These are phyloP conservation scores for Planococcus citri DNA, from an alignment of 1,140 invertebrate genomes.

Conservation along the genomic window DNA sequence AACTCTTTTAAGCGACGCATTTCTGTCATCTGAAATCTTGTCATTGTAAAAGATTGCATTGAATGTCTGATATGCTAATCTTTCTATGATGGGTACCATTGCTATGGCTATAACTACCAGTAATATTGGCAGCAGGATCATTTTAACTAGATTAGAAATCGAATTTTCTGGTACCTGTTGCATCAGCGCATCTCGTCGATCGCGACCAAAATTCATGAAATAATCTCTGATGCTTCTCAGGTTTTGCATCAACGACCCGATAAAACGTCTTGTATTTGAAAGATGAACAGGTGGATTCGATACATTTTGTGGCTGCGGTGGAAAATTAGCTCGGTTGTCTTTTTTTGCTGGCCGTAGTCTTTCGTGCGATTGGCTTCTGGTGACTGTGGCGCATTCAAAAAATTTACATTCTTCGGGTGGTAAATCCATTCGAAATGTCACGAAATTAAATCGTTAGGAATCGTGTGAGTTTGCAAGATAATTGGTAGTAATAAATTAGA, in stretches of 20 bases:
- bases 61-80: not conserved
- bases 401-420: not conserved
- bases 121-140: not conserved
- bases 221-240: not conserved
- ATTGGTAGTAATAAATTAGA: no score
- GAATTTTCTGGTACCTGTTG: not conserved
- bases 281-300: not conserved
- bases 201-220: not conserved
- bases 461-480: no score
- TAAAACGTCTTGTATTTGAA: not conserved
- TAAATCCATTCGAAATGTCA: not conserved
- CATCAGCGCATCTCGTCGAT: not conserved
- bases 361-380: not conserved
- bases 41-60: not conserved
- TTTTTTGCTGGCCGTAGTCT: not conserved
- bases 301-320: no score
- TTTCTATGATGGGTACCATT: not conserved
- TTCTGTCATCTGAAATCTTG: not conserved
- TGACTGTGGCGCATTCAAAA: not conserved
- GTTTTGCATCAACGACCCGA: not conserved
- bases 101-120: not conserved
- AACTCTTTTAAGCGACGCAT: not conserved
- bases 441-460: no score
- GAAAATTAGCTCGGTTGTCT: no score
- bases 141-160: not conserved